Conservation (phyloP, 53 echinoderm and acorn worm species). For the Holothuria leucospilota region DNA sequence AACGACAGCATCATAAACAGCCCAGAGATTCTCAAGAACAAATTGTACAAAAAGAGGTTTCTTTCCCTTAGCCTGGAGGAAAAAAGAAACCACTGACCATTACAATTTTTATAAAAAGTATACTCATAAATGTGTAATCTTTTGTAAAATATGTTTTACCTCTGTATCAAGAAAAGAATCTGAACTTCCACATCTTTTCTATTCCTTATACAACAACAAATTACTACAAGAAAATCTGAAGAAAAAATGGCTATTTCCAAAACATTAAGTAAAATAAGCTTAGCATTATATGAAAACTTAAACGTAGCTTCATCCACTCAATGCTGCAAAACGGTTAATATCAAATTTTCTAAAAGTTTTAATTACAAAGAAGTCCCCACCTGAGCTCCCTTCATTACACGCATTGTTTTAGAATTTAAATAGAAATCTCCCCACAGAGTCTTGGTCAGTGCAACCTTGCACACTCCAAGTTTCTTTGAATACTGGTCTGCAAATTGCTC, state of each 20-base stretch:
- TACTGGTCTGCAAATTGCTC: conserved; percentile 95
- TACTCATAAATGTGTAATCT: background rate
- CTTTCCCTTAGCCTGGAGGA: conserved; percentile 88
- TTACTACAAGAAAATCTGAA: too few relatives aligned
- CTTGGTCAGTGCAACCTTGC: conserved; percentile 70
- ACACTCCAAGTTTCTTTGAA: conserved; percentile 85
- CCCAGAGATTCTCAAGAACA: conserved; percentile 95
- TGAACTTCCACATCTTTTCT: too few relatives aligned
- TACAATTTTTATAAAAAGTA: background rate
- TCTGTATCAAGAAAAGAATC: background rate
- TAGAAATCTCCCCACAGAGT: conserved; percentile 96
- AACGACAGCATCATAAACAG: conserved; percentile 86
- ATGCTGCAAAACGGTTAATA: too few relatives aligned
- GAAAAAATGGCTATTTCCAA: too few relatives aligned
- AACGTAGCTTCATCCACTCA: too few relatives aligned
- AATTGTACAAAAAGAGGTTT: conserved; percentile 97
- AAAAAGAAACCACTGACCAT: conserved; percentile 11
- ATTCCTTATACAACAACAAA: too few relatives aligned
- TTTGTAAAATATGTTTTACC: background rate
- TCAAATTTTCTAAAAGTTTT: too few relatives aligned
- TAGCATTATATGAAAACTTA: too few relatives aligned
- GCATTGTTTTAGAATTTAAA: conserved; percentile 85
- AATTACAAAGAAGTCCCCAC: conserved; percentile 24
- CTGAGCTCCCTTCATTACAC: conserved; percentile 98
- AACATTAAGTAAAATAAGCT: too few relatives aligned